Conservation (phyloP, 2,113 vertebrate genomes). For the Equus przewalskii region DNA sequence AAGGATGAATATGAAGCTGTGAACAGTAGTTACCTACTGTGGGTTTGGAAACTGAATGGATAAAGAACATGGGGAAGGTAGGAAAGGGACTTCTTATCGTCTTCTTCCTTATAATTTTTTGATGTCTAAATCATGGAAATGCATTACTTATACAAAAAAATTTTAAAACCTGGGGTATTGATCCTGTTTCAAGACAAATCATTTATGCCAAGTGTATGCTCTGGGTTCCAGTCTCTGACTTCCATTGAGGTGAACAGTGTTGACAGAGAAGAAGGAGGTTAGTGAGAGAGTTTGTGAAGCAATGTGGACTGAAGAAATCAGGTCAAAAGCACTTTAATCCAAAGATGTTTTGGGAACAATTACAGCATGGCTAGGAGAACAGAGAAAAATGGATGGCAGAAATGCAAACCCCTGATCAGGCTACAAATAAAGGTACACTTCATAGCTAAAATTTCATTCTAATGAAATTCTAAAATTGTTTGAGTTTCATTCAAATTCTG, state of each 20-base stretch:
- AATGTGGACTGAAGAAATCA: background rate
- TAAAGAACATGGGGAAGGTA: fast-evolving
- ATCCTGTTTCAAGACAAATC: background rate
- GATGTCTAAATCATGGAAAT: background rate
- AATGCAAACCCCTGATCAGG: background rate
- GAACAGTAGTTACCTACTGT: background rate
- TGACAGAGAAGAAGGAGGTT: background rate
- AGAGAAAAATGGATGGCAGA: background rate
- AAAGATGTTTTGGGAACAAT: background rate
- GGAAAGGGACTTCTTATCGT: background rate
- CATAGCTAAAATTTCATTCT: background rate
- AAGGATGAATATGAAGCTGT: background rate
- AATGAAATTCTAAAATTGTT: too few relatives aligned
- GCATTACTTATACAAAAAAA: background rate
- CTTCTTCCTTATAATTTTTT: background rate
- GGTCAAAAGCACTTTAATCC: background rate
- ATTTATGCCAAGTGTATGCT: too few relatives aligned
- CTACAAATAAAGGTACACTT: background rate
- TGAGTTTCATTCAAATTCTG: background rate
- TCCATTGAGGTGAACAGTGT: background rate
- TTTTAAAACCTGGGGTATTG: background rate
- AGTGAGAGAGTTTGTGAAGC: background rate
- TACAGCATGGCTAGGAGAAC: background rate
- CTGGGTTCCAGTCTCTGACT: background rate
- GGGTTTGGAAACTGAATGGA: background rate